phyloP scores from a whole-genome alignment of 2,888 invertebrate genomes.

The Nomada flava region DNA sequence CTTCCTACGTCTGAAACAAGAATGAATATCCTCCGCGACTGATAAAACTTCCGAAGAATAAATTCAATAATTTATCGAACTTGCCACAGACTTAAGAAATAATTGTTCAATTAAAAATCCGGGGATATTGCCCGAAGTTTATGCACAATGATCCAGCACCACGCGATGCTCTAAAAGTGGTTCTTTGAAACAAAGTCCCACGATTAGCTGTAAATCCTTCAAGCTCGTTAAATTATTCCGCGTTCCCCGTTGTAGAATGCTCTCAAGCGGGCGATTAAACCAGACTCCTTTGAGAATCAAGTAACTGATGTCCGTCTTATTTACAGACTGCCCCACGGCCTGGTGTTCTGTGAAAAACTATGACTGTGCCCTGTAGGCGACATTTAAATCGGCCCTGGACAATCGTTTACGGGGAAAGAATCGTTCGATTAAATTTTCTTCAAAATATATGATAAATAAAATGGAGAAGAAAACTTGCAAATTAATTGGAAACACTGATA shows the following conservation, averaged over 20 bases:
- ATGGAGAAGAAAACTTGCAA: not conserved
- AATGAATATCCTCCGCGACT: too few relatives aligned
- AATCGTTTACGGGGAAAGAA: not conserved
- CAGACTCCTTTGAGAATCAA: constrained; percentile 43
- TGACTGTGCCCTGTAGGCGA: not conserved
- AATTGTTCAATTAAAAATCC: not conserved
- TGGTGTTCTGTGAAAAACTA: constrained; percentile 1
- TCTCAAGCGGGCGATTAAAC: constrained; percentile 54
- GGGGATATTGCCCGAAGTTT: not conserved
- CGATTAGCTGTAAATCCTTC: constrained; percentile 28
- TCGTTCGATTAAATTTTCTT: not conserved
- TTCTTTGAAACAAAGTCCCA: constrained; percentile 36
- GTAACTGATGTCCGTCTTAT: constrained; percentile 52
- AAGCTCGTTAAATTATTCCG: constrained; percentile 52
- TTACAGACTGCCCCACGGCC: constrained; percentile 49
- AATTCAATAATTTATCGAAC: too few relatives aligned
- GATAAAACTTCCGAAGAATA: too few relatives aligned
- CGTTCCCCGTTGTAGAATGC: constrained; percentile 33
- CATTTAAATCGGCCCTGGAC: constrained; percentile 1
- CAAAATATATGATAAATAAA: not conserved
- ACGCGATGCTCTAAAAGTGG: constrained; percentile 32
- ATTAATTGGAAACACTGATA: not conserved
- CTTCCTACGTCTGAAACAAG: too few relatives aligned
- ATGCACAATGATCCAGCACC: not conserved
- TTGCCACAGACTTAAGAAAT: not conserved